Base-by-base conservation (phyloP, 1,140 invertebrate species). In the Grapholita molesta region DNA sequence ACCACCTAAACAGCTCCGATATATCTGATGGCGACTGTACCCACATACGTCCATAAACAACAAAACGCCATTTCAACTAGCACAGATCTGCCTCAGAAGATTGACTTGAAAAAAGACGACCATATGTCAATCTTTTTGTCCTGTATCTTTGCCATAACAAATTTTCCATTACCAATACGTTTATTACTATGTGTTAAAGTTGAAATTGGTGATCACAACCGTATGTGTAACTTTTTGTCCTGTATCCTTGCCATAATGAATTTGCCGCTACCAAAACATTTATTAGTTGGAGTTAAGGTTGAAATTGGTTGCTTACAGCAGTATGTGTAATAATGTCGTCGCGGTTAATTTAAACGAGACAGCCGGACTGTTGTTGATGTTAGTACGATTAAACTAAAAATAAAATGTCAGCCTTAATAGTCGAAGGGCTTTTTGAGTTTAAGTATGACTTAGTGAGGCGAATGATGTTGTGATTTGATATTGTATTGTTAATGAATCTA, bases 341-440 rank as follows among this genome's bases (percentile, higher is more conserved):
- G 69, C 78, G 82, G 79, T 75, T 84, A 87, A 89, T 89, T 88
- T 86, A 82, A 84, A 80, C 70, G 68, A 69, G 76, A 79, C 81
- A 77, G 73, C 75, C 70, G 79, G 79, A 83, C 75, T 35, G 76
- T 78, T 76, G 75, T 65, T 65, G 64, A 65, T 65, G 71, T 67
- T 64, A 33, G 35, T 64, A 68, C 74, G 78, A 82, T 79, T 78
- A 76, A 80, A 85, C 76, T 79, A 77, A 79, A 85, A 85, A 82
- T 83, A 81, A 80, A 80, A 78, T 73, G 61, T 71, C 70, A 42
- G 35, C 35, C 83, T 83, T 84, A 84, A 85, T 85, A 78, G 79
- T 76, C 76, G 69, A 74, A 70, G 69, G 71, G 68, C 70, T 48
- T 73, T 75, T 66, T 67, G 74, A 57, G 25, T 25, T 61, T 32